A percentile compares a stretch with the other conserved stretches of the same genome.
These are phyloP conservation scores for Ennomos fuscantarius DNA, from an alignment of 2,888 invertebrate species.

Conservation along the genomic window DNA sequence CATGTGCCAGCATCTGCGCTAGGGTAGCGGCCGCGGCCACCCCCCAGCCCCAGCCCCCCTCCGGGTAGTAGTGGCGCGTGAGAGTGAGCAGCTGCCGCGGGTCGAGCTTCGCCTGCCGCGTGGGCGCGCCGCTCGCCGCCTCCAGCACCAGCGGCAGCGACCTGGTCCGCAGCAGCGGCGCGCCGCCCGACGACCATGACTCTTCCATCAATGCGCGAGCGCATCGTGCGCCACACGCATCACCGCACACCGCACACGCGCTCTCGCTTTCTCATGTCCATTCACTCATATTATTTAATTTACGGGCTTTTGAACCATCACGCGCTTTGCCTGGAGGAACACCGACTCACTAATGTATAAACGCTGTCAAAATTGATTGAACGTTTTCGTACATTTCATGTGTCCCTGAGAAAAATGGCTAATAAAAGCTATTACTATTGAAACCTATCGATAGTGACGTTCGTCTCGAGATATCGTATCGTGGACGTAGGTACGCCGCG, in stretches of 20 bases:
- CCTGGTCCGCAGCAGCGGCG: slow-evolving; percentile 87
- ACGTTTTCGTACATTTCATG: slow-evolving; percentile 22
- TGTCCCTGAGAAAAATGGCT: slow-evolving; percentile 28
- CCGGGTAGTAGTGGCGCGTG: slow-evolving; percentile 93
- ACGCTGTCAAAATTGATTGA: slow-evolving; percentile 23
- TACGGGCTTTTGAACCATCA: slow-evolving; percentile 21
- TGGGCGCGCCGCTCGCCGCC: slow-evolving; percentile 76
- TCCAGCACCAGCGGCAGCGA: slow-evolving; percentile 88
- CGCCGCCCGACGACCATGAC: slow-evolving; percentile 84
- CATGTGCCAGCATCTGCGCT: slow-evolving; percentile 90
- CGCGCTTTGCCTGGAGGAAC: slow-evolving; percentile 26
- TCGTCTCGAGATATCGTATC: slow-evolving; percentile 31
- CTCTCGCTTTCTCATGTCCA: slow-evolving; percentile 68
- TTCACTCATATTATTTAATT: slow-evolving; percentile 45
- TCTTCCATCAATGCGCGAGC: slow-evolving; percentile 82
- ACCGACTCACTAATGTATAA: slow-evolving; percentile 16
- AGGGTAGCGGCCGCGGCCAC: slow-evolving; percentile 89
- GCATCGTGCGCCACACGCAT: slow-evolving; percentile 77
- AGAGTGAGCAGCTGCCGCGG: slow-evolving; percentile 87
- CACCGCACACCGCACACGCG: slow-evolving; percentile 65
- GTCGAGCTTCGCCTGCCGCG: slow-evolving; percentile 79
- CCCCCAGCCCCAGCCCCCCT: slow-evolving; percentile 95
- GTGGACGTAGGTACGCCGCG: slow-evolving; percentile 32
- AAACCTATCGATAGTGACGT: slow-evolving; percentile 39
- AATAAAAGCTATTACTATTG: slow-evolving; percentile 41